Evolutionary conservation across 2,797 vertebrate genomes (phyloP).

Genomic region (Pogonophryne albipinna): DNA sequence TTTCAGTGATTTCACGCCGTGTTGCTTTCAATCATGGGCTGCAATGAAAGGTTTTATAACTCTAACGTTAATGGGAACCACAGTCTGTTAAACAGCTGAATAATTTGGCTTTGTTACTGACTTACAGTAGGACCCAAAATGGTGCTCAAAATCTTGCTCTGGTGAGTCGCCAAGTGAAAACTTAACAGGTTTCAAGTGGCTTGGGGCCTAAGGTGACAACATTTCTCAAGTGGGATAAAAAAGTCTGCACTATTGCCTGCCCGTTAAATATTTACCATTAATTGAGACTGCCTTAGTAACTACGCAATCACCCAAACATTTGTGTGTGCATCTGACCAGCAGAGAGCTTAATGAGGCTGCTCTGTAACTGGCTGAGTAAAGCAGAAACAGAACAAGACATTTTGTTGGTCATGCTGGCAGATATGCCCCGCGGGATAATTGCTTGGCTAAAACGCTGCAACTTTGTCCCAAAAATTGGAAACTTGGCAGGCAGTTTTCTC

Average conservation of each 20-base stretch:
- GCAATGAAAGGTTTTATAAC: constrained; percentile 61
- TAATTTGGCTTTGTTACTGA: constrained; percentile 17
- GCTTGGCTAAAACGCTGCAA: constrained; percentile 18
- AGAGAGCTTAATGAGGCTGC: neutral
- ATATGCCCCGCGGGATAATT: neutral
- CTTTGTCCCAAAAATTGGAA: constrained; percentile 22
- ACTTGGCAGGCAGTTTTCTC: constrained; percentile 2
- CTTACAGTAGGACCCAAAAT: constrained; percentile 4
- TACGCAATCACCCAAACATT: constrained; percentile 3
- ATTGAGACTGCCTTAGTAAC: constrained; percentile 1
- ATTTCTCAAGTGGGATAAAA: constrained; percentile 13
- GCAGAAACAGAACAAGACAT: neutral
- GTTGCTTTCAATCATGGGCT: constrained; percentile 72
- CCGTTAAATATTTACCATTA: constrained; percentile 39
- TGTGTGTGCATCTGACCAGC: neutral
- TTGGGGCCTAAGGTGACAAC: constrained; percentile 1
- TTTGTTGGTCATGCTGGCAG: neutral
- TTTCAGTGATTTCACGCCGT: constrained; percentile 72
- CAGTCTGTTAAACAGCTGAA: constrained; percentile 48
- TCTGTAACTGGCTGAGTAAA: neutral
- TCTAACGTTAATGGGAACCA: constrained; percentile 42
- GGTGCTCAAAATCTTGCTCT: neutral
- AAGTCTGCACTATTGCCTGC: constrained; percentile 23
- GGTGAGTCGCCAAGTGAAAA: neutral
- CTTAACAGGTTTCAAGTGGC: constrained; percentile 8